Evolutionary conservation across 1,140 invertebrate genomes (phyloP).

Genomic region (Euura saliciscinereae): DNA sequence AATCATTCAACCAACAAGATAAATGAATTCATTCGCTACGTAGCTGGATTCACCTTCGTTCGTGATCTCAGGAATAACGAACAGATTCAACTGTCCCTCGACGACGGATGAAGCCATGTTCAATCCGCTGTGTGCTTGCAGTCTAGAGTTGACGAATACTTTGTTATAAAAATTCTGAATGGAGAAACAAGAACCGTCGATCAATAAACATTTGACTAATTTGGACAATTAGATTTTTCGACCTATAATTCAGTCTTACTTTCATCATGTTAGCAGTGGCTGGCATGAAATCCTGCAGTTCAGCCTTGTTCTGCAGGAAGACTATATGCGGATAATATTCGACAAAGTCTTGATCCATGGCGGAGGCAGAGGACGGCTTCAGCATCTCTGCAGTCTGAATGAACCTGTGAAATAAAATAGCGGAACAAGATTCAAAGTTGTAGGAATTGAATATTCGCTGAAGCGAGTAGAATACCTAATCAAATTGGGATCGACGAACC

Average conservation of each 20-base stretch:
- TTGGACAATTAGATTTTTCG: not conserved
- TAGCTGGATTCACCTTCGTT: constrained; percentile 61
- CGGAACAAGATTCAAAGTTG: constrained; percentile 16
- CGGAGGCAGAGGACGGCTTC: constrained; percentile 75
- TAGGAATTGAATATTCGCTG: not conserved
- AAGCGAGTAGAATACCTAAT: constrained; percentile 59
- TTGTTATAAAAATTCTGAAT: constrained; percentile 64
- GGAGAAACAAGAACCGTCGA: not conserved
- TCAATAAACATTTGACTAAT: constrained; percentile 25
- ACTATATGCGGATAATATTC: constrained; percentile 80
- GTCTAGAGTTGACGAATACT: constrained; percentile 73
- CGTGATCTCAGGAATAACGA: constrained; percentile 70
- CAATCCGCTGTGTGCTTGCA: constrained; percentile 73
- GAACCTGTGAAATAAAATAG: constrained; percentile 64
- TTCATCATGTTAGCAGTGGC: constrained; percentile 71
- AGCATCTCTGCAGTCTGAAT: constrained; percentile 86
- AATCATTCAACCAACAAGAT: constrained; percentile 23
- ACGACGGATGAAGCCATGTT: constrained; percentile 64
- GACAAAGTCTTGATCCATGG: constrained; percentile 67
- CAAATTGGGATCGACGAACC: constrained; percentile 80
- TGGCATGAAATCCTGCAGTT: constrained; percentile 72
- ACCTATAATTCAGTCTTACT: constrained; percentile 39
- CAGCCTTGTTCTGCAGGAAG: constrained; percentile 78
- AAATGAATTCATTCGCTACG: constrained; percentile 23
- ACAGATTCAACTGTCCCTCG: constrained; percentile 72